These are phyloP conservation scores for Buteo buteo DNA, from an alignment of 2,113 vertebrate genomes.

Conservation along the genomic window DNA sequence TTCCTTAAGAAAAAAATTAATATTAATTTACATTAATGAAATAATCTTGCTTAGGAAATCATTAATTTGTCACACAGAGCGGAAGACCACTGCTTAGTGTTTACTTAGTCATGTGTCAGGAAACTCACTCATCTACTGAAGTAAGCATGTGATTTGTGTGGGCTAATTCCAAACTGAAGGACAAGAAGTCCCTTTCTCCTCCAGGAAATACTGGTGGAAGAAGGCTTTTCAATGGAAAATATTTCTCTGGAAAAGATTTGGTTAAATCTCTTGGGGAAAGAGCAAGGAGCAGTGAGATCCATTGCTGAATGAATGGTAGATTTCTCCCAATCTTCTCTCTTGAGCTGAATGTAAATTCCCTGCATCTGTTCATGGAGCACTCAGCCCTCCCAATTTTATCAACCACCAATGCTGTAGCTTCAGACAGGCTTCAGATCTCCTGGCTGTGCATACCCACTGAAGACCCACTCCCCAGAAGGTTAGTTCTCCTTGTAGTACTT, in stretches of 20 bases:
- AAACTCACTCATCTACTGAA: background rate
- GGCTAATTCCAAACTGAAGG: background rate
- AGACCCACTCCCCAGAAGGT: background rate
- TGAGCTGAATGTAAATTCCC: background rate
- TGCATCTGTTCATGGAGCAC: background rate
- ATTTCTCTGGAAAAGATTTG: background rate
- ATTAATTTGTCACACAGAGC: background rate
- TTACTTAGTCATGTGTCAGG: background rate
- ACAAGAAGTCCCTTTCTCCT: background rate
- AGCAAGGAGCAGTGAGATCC: background rate
- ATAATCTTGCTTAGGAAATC: background rate
- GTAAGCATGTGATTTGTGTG: background rate
- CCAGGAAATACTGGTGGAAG: background rate
- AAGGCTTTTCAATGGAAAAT: background rate
- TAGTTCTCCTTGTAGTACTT: background rate
- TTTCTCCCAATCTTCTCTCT: background rate
- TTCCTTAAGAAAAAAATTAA: background rate
- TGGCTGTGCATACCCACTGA: background rate
- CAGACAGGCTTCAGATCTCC: background rate
- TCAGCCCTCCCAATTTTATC: background rate
- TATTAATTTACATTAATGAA: slow-evolving; percentile 1
- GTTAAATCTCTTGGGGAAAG: background rate
- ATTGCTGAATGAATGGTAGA: background rate
- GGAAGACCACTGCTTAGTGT: background rate
- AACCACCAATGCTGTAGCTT: background rate